Base-by-base conservation (phyloP, 2,888 invertebrate genomes). In the Temnothorax unifasciatus region DNA sequence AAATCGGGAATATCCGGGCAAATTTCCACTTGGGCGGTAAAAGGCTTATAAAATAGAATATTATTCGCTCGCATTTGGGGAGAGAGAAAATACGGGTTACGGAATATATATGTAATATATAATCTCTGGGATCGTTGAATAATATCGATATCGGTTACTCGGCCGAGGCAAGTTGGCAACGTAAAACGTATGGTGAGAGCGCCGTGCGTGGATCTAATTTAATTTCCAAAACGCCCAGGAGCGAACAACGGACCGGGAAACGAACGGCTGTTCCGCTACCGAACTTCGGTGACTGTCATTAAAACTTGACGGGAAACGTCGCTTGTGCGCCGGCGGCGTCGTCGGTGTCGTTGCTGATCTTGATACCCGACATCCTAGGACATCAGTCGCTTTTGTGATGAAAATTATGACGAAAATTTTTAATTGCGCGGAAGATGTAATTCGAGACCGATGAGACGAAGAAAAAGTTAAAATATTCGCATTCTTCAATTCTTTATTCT, bases 281-380 rank as follows among this genome's bases (percentile, higher is more conserved):
- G 18, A 90, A 90, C 88, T 90, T 89, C 68, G 86, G 54, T 71
- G 92, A 93, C 92, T 92, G 90, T 89, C 92, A 91, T 92, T 92
- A 92, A 92, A 92, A 91, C 91, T 93, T 92, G 88, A 91, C 82
- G 90, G 89, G 90, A 92, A 92, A 91, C 89, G 41, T 61, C 69
- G 73, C 77, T 71, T 75, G 69, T n/a, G 41, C 54, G 79, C 64
- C 63, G 15, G 13, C 21, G 79, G 61, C 66, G 75, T 59, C 63
- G 63, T 54, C 73, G 44, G 9, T 57, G 34, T 77, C 57, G 57
- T 82, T 87, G 69, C 83, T 63, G 83, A 87, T 89, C 85, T 83
- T 83, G 74, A 86, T 85, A 74, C 82, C 54, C 82, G 34, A 64
- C 81, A 47, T 11, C 25, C 21, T 21, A 8, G 29, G 25, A 41